phyloP scores from a whole-genome alignment of 2,888 invertebrate genomes.

The Microdon myrmicae region DNA sequence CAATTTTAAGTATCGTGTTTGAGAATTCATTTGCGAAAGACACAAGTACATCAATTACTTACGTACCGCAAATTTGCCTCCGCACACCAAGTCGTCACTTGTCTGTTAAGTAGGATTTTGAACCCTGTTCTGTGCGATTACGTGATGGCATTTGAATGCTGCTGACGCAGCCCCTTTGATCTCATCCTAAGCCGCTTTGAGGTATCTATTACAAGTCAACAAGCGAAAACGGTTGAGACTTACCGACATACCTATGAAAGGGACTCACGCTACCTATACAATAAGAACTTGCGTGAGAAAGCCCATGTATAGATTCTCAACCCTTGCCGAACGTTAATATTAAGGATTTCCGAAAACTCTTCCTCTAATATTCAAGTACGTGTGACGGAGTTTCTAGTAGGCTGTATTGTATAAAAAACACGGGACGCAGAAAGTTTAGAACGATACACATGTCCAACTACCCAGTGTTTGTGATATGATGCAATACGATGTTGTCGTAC shows the following conservation, averaged over 20 bases:
- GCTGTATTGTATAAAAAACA: too few species aligned
- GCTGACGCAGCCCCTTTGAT: conserved; percentile 42
- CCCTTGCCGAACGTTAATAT: background rate
- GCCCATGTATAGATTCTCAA: conserved; percentile 9
- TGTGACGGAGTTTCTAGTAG: too few species aligned
- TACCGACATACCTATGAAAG: background rate
- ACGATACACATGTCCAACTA: too few species aligned
- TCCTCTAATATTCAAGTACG: too few species aligned
- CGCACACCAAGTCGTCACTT: too few species aligned
- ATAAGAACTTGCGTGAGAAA: background rate
- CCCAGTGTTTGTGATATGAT: too few species aligned
- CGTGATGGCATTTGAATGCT: conserved; percentile 45
- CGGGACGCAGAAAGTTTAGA: too few species aligned
- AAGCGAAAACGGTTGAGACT: conserved; percentile 8
- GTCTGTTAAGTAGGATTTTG: conserved; percentile 27
- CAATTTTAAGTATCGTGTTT: conserved; percentile 45
- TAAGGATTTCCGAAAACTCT: too few species aligned
- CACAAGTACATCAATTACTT: conserved; percentile 51
- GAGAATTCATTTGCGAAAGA: conserved; percentile 47
- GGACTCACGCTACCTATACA: background rate
- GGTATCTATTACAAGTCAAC: conserved; percentile 24
- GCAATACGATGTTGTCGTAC: too few species aligned
- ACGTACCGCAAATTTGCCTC: conserved; percentile 12
- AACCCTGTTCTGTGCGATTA: conserved; percentile 35
- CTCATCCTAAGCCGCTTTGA: conserved; percentile 39